Evolutionary conservation across 2,113 vertebrate genomes (phyloP), one percentile per base, ranked within the genome.

Genomic region (Parus major): DNA sequence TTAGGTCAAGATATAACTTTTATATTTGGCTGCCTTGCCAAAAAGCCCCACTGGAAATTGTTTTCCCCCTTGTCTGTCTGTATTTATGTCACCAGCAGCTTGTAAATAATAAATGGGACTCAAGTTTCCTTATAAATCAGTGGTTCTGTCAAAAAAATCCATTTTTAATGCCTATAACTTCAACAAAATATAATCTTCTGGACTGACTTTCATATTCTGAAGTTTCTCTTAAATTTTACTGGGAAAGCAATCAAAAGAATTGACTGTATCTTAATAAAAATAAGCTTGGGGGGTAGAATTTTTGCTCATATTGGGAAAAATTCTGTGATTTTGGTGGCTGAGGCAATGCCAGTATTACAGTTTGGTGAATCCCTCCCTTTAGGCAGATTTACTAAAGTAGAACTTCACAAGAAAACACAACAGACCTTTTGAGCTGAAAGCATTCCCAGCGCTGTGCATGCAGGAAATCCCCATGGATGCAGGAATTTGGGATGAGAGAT

Each of bases 221-320:
- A 61, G 11, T 24, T 27, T 46, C 15, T 31, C 10, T 60, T 33
- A 41, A 6, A 12, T 25, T 42, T 75, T 23, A 2, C 5, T 10
- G 35, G 18, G 33, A 61, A 24, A 69, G 25, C 7, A 42, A 24
- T 12, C 27, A 35, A 16, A 82, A 57, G 21, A 28, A 39, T 39
- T 2, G 1, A 5, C 22, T 15, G 9, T 13, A 39, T 23, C 68
- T 75, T 10, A 41, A 55, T 2, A 46, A 56, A 76, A 80, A 17
- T 3, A 21, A 80, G 5, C 33, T 31, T 0, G 2, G 12, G 5
- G 46, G 5, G 1, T 3, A 41, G 4, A 7, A 11, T n/a, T 16
- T 80, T 39, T 69, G 18, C 11, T 53, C 20, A 9, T 0, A 3
- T 18, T 35, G 21, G 59, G 33, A 46, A 53, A 72, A 63, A 39